Percentiles rank a stretch among this genome's conserved stretches.
These are phyloP conservation scores for Riptortus pedestris DNA, from an alignment of 1,140 invertebrate species.

Conservation along the genomic window DNA sequence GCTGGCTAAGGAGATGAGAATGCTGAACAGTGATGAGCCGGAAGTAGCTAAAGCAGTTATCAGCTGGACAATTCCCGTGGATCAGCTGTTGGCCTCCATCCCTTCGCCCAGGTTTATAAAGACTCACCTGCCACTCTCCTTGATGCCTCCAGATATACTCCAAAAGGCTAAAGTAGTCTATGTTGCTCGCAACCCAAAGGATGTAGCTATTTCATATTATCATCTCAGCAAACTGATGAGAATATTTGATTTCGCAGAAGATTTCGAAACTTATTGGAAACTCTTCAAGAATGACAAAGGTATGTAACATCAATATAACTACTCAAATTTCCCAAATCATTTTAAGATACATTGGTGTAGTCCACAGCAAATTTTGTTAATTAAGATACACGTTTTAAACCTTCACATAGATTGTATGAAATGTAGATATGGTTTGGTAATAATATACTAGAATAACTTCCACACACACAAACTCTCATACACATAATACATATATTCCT, in stretches of 20 bases:
- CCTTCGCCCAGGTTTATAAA: slow-evolving; percentile 52
- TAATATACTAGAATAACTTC: too few relatives aligned
- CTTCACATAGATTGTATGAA: too few relatives aligned
- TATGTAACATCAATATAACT: too few relatives aligned
- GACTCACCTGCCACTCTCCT: slow-evolving; percentile 47
- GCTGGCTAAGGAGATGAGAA: slow-evolving; percentile 19
- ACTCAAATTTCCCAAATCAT: too few relatives aligned
- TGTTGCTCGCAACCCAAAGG: slow-evolving; percentile 72
- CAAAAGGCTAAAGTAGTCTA: slow-evolving; percentile 46
- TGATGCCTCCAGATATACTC: slow-evolving; percentile 52
- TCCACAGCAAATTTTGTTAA: too few relatives aligned
- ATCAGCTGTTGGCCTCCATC: slow-evolving; percentile 34
- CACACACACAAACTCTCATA: too few relatives aligned
- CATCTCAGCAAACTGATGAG: slow-evolving; percentile 60
- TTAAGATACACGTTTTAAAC: too few relatives aligned
- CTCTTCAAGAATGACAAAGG: too few relatives aligned
- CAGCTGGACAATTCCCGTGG: slow-evolving; percentile 21
- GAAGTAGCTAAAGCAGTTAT: slow-evolving; percentile 12
- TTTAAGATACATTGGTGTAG: too few relatives aligned
- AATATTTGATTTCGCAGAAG: slow-evolving; percentile 60
- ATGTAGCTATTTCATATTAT: slow-evolving; percentile 74
- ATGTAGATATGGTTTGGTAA: too few relatives aligned
- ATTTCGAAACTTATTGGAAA: too few relatives aligned
- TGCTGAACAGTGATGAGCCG: slow-evolving; percentile 19
- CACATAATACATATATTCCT: too few relatives aligned